These are phyloP conservation scores for Strigops habroptila DNA, from an alignment of 2,113 vertebrate genomes.

Conservation along the genomic window DNA sequence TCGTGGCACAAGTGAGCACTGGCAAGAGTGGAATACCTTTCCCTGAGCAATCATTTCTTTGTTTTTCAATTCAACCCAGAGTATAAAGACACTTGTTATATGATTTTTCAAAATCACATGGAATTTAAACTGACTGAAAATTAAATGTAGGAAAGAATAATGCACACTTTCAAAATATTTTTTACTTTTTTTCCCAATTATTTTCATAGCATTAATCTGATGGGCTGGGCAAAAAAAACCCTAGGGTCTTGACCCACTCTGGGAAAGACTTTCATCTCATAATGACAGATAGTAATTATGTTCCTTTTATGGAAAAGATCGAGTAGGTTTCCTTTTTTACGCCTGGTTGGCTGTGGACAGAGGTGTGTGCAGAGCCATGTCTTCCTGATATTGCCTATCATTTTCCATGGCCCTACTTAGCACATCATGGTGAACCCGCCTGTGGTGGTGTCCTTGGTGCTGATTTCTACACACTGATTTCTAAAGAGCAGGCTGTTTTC, in stretches of 20 bases:
- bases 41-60: not conserved
- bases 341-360: not conserved
- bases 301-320: not conserved
- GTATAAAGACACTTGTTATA: not conserved
- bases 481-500: not conserved
- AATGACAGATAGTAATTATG: not conserved
- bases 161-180: not conserved
- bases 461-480: not conserved
- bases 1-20: not conserved
- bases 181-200: not conserved
- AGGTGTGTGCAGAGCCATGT: not conserved
- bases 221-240: not conserved
- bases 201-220: not conserved
- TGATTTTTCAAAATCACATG: not conserved
- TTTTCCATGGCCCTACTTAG: rapidly evolving
- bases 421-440: not conserved
- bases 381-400: not conserved
- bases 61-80: not conserved
- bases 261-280: not conserved
- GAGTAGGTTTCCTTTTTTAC: rapidly evolving
- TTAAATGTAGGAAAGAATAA: not conserved
- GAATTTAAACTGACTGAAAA: not conserved
- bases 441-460: not conserved
- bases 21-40: not conserved
- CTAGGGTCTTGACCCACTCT: not conserved